Conservation (phyloP, 2,888 invertebrate genomes). For the Lepeophtheirus nordmannii region DNA sequence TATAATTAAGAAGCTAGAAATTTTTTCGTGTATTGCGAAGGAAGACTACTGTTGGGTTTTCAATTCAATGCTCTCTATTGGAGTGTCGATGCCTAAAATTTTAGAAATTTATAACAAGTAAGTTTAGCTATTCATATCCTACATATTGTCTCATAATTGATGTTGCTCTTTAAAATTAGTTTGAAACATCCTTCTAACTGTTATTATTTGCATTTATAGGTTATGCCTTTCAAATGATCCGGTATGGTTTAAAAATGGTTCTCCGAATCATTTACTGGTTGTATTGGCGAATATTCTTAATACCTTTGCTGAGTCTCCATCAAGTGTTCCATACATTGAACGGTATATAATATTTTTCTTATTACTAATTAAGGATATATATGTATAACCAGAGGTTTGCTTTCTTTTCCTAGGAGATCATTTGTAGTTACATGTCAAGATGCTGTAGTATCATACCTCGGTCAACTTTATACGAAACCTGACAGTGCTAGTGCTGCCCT, state of each 20-base stretch:
- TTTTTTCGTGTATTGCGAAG: constrained; percentile 8
- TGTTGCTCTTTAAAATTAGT: not conserved
- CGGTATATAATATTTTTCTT: constrained; percentile 31
- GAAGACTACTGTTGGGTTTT: constrained; percentile 34
- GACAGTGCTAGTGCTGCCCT: constrained; percentile 48
- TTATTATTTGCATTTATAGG: constrained; percentile 12
- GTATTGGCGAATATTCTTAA: constrained; percentile 56
- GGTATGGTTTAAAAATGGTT: constrained; percentile 66
- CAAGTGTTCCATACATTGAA: constrained; percentile 40
- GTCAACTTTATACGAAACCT: constrained; percentile 58
- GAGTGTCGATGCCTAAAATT: constrained; percentile 33
- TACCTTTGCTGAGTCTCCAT: constrained; percentile 48
- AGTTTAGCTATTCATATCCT: constrained; percentile 16
- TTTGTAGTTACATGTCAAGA: constrained; percentile 55
- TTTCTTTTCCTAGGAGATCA: constrained; percentile 42
- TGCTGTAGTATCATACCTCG: constrained; percentile 55
- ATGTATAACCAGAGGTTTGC: not conserved
- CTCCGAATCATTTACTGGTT: constrained; percentile 67
- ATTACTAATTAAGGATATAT: not conserved
- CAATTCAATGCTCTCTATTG: constrained; percentile 33
- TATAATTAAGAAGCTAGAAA: constrained; percentile 24
- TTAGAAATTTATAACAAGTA: constrained; percentile 37
- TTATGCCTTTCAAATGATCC: constrained; percentile 60
- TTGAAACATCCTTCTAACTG: not conserved
- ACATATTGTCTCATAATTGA: not conserved